Evolutionary conservation across 1,140 invertebrate genomes (phyloP), one percentile per base, ranked within the genome.

Genomic region (Nephila pilipes): DNA sequence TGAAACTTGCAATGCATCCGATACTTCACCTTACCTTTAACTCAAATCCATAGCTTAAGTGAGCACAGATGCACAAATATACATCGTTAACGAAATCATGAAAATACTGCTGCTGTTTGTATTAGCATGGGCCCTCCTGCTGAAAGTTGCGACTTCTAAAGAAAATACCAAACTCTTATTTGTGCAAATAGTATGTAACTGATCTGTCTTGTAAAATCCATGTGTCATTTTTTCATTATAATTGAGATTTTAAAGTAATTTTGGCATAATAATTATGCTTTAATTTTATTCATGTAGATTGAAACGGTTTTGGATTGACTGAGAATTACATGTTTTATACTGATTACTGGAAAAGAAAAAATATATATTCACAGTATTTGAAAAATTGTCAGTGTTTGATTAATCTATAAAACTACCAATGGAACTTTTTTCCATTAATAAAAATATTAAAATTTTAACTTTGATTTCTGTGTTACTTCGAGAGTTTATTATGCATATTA

Each of bases 111-210:
- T 75, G 32, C 29, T 75, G 18, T 75, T 75, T 75, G 14, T 20
- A 36, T 75, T 75, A 75, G 14, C 25, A 75, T 36, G 69, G 69
- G 10, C 1, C 69, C 32, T 22, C 18, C 29, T 36, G 1, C 3
- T 75, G 18, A 14, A 29, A 18, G 6, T 18, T 18, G 80, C 54
- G 54, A 54, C n/a, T 55, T n/a, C 80, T 25, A n/a, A 83, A 54
- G 46, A 83, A 83, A 55, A 83, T 32, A 75, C 18, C 80, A 54
- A 83, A 25, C 80, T 83, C 22, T 46, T 83, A 25, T 83, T 83
- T 83, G 80, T 83, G 80, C 46, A 83, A 8, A 83, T 83, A 18
- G 46, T 83, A 55, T 54, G 80, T 55, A 83, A n/a, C 10, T 14
- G n/a, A 54, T 83, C 6, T 25, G 54, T 81, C 32, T 20, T 25